Base-by-base conservation (phyloP, 2,888 invertebrate species). In the Nysson spinosus region DNA sequence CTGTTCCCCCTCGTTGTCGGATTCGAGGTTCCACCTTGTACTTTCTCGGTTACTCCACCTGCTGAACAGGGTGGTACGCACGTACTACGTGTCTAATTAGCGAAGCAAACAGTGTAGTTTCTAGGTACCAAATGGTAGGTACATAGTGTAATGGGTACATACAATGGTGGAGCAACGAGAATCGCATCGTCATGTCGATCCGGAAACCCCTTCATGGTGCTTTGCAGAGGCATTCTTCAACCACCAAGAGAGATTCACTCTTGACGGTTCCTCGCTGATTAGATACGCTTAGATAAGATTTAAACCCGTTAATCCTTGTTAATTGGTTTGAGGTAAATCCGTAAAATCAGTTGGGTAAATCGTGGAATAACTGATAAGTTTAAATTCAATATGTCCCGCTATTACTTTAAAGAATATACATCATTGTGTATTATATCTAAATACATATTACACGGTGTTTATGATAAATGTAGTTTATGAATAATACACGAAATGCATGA, bases 91-190 rank as follows among this genome's bases (percentile, higher is more conserved):
- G 81, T 78, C 80, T 84, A 85, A 85, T 85, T 85, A 85, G 81
- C 73, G 79, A 77, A 73, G 84, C 82, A 84, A 84, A 82, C 83
- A 78, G 79, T 80, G 76, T 79, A 79, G 80, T 78, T 82, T 78
- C 80, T 76, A 77, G 67, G 70, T 77, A 67, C 74, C 67, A 69
- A 74, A 70, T 55, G 56, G 69, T 68, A 55, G 69, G 62, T 70
- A 71, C 64, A 71, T 65, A 74, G 28, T 3, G 35, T 11, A 42
- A 16, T 32, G 11, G 35, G 43, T 34, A 54, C 47, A 54, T 40
- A 47, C 46, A 42, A 50, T 32, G 37, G 12, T 55, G 51, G 22
- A 46, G 34, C 46, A 16, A 37, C 16, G 20, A 12, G 39, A 57
- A 60, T 56, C 47, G 50, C 54, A 37, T 43, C 49, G 26, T 44